Percentiles rank a stretch among this genome's conserved stretches.
These are phyloP conservation scores for Helicoverpa assulta DNA, from an alignment of 2,888 invertebrate species.

Conservation along the genomic window DNA sequence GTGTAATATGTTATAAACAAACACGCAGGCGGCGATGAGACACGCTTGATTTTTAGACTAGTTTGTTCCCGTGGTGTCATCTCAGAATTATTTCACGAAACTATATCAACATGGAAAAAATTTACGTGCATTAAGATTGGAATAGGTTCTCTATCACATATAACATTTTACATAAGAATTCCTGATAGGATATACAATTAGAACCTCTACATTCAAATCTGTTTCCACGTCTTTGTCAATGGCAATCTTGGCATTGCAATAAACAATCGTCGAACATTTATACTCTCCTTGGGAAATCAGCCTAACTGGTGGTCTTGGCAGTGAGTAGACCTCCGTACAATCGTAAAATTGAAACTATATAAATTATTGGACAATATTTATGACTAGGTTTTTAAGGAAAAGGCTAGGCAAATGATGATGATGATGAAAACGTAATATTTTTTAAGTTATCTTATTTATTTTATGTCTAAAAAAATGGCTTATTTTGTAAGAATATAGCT, in stretches of 20 bases:
- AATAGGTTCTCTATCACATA: too few species aligned
- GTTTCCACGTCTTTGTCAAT: background rate
- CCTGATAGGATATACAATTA: too few species aligned
- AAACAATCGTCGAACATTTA: slow-evolving; percentile 19
- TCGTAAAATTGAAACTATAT: too few species aligned
- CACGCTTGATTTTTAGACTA: slow-evolving; percentile 40
- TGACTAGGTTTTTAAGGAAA: too few species aligned
- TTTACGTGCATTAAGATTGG: too few species aligned
- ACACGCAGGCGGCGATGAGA: slow-evolving; percentile 56
- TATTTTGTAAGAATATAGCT: too few species aligned
- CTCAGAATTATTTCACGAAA: background rate
- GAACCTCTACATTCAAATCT: background rate
- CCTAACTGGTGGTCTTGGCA: slow-evolving; percentile 16
- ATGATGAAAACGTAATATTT: too few species aligned
- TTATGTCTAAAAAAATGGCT: too few species aligned
- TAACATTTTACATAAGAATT: too few species aligned
- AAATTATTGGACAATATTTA: too few species aligned
- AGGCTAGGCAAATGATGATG: background rate
- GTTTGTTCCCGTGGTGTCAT: slow-evolving; percentile 19
- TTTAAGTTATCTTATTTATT: too few species aligned
- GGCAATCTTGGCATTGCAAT: background rate
- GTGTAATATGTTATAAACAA: slow-evolving; percentile 70
- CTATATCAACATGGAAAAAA: background rate
- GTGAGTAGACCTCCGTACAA: background rate
- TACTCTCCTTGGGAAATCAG: slow-evolving; percentile 12